phyloP scores from a whole-genome alignment of 2,888 invertebrate genomes.

The Erebia epiphron region DNA sequence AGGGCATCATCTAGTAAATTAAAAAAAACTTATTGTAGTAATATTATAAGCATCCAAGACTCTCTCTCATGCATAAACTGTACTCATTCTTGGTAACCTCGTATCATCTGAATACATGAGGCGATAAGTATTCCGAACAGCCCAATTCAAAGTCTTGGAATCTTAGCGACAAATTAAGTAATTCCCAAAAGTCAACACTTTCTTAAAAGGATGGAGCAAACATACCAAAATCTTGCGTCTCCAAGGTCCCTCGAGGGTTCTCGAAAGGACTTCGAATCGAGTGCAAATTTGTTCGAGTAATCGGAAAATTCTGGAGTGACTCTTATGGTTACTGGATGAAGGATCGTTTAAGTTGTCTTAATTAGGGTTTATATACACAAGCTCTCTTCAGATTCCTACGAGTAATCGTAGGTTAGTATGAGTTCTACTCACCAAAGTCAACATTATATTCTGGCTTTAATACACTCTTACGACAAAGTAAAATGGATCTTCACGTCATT shows the following conservation, averaged over 20 bases:
- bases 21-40: no score
- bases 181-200: slow-evolving; percentile 54
- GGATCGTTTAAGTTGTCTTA: slow-evolving; percentile 5
- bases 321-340: slow-evolving; percentile 4
- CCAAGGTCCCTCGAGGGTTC: slow-evolving; percentile 30
- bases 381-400: no score
- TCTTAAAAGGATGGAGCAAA: slow-evolving; percentile 53
- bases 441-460: no score
- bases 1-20: no score
- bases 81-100: background rate
- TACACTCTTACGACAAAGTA: no score
- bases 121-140: slow-evolving; percentile 5
- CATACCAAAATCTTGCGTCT: slow-evolving; percentile 47
- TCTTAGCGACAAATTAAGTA: slow-evolving; percentile 53
- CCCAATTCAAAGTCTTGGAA: slow-evolving; percentile 13
- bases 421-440: no score
- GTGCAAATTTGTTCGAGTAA: slow-evolving; percentile 27
- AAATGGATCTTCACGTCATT: no score
- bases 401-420: no score
- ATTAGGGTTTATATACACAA: background rate
- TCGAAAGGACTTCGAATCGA: slow-evolving; percentile 37
- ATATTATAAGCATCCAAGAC: background rate
- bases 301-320: slow-evolving; percentile 30
- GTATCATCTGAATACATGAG: background rate
- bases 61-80: background rate